These are phyloP conservation scores for Lasius platythorax DNA, from an alignment of 2,888 invertebrate genomes.

Conservation along the genomic window DNA sequence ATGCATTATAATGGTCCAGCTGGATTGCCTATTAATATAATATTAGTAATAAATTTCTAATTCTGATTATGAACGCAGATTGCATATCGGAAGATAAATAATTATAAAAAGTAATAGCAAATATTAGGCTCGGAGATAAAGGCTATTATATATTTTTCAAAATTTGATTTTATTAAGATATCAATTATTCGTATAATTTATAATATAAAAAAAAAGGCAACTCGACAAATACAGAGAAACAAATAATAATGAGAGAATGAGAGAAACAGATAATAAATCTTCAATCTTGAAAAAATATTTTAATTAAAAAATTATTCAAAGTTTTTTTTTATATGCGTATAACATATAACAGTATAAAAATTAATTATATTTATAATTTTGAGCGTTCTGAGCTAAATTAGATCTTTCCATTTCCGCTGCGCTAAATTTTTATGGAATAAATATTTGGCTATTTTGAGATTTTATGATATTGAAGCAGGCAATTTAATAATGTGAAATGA, in stretches of 20 bases:
- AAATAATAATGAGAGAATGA: not conserved
- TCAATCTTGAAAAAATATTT: too few relatives aligned
- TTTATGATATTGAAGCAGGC: constrained; percentile 38
- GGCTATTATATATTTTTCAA: not conserved
- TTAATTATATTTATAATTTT: not conserved
- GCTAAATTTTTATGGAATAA: constrained; percentile 14
- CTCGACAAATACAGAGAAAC: not conserved
- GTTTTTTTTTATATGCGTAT: not conserved
- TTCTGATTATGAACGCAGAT: constrained; percentile 3
- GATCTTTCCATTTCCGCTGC: not conserved
- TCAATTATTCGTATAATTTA: not conserved
- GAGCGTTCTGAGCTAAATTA: not conserved
- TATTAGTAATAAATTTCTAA: constrained; percentile 31
- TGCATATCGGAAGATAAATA: not conserved
- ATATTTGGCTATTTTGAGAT: constrained; percentile 38
- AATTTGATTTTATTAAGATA: not conserved
- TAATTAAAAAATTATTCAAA: not conserved
- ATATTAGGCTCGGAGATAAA: not conserved
- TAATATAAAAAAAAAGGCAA: not conserved
- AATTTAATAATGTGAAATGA: constrained; percentile 52
- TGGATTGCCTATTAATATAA: constrained; percentile 25
- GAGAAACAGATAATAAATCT: not conserved
- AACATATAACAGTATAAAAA: not conserved
- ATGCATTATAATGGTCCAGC: constrained; percentile 25
- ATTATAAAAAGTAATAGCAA: not conserved